Conservation (phyloP, 1,140 invertebrate genomes). For the Orchestia grillus region DNA sequence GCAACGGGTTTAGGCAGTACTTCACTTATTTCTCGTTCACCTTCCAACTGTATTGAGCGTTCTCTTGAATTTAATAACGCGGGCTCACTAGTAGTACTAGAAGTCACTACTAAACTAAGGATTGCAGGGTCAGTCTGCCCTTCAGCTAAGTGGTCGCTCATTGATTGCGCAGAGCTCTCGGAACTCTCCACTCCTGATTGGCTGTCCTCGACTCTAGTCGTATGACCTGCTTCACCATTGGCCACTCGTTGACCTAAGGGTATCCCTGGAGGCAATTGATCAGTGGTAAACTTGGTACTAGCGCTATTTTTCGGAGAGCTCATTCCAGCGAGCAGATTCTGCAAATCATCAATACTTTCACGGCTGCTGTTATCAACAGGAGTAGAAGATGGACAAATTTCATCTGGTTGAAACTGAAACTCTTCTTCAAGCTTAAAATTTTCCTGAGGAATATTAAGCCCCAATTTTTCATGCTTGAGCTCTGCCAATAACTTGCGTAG, state of each 20-base stretch:
- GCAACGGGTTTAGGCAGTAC: not conserved
- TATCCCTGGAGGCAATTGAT: constrained; percentile 35
- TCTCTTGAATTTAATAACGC: not conserved
- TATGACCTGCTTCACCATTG: constrained; percentile 24
- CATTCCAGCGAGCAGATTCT: constrained; percentile 13
- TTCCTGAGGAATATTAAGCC: constrained; percentile 2
- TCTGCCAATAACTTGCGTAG: constrained; percentile 14
- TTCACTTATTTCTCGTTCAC: not conserved
- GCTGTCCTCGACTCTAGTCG: not conserved
- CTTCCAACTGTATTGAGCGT: not conserved
- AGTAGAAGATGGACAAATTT: constrained; percentile 31
- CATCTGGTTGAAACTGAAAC: constrained; percentile 43
- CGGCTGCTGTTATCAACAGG: constrained; percentile 31
- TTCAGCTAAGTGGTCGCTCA: constrained; percentile 25
- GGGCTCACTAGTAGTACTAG: constrained; percentile 3
- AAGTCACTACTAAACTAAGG: not conserved
- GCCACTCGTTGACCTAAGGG: not conserved
- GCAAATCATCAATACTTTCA: constrained; percentile 31
- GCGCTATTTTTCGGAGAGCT: not conserved
- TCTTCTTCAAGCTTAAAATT: not conserved
- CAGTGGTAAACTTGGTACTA: not conserved
- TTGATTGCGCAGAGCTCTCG: not conserved
- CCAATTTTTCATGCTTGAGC: constrained; percentile 41
- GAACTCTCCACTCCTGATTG: not conserved
- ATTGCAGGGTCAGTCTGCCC: constrained; percentile 16